phyloP scores from a whole-genome alignment of 2,797 vertebrate species.

The Hafferia zeledoni region DNA sequence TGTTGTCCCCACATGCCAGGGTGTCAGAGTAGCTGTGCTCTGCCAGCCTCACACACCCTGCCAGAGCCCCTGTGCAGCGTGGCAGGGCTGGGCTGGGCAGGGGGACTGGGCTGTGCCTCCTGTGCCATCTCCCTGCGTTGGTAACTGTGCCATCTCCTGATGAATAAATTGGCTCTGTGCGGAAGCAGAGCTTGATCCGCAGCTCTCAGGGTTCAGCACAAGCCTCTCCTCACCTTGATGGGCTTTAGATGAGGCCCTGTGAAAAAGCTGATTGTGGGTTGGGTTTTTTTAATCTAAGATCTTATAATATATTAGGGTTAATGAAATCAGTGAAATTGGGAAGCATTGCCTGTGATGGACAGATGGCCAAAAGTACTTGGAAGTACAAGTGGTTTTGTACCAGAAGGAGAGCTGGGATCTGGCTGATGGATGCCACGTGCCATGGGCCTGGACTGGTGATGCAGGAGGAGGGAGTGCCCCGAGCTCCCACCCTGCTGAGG shows the following conservation, averaged over 20 bases:
- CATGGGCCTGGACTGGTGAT: rapidly evolving
- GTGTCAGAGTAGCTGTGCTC: background rate
- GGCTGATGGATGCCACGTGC: background rate
- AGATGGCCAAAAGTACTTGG: constrained; percentile 46
- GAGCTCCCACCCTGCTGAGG: background rate
- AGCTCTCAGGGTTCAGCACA: background rate
- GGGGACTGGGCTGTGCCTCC: background rate
- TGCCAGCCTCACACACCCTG: background rate
- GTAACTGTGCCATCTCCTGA: background rate
- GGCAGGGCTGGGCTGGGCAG: background rate
- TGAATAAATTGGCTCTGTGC: background rate
- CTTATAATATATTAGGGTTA: constrained; percentile 22
- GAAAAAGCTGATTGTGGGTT: background rate
- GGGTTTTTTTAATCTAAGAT: background rate
- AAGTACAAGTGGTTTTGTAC: background rate
- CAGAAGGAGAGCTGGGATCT: background rate
- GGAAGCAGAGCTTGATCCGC: background rate
- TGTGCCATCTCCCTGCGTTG: rapidly evolving
- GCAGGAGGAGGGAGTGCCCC: background rate
- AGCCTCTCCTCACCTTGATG: background rate
- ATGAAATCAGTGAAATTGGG: background rate
- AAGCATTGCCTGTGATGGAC: background rate
- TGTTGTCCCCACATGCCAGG: background rate
- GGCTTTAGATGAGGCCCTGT: background rate
- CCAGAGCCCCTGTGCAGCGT: background rate